Evolutionary conservation across 35 echinoderm and acorn worm genomes (phyloP).

Genomic region (Lytechinus pictus): DNA sequence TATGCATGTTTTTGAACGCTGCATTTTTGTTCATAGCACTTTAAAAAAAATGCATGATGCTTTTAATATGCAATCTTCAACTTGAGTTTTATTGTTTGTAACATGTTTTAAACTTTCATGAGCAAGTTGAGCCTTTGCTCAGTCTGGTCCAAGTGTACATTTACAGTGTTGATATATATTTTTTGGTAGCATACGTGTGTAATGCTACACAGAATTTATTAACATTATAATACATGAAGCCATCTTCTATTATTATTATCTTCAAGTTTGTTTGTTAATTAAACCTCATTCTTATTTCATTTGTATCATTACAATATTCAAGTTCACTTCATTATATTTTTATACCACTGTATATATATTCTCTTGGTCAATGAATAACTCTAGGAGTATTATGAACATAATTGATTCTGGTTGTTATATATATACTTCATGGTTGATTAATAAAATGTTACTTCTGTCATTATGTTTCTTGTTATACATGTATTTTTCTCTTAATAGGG

Average conservation of each 20-base stretch:
- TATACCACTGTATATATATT: neutral
- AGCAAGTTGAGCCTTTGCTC: neutral
- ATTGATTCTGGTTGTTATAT: neutral
- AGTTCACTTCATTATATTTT: no score
- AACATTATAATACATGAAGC: neutral
- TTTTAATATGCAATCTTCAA: neutral
- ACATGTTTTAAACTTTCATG: neutral
- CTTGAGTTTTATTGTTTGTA: neutral
- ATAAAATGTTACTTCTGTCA: neutral
- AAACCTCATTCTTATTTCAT: neutral
- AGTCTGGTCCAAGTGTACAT: neutral
- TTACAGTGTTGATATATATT: neutral
- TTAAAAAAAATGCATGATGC: slow-evolving; percentile 17
- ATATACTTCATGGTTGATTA: neutral
- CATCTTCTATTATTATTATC: neutral
- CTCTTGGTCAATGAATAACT: neutral
- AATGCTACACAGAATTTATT: neutral
- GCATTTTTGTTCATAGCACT: neutral
- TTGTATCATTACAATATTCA: no score
- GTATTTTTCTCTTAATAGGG: neutral
- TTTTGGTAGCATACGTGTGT: neutral
- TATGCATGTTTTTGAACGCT: neutral
- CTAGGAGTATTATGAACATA: neutral
- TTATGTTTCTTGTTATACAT: neutral
- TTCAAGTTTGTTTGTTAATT: neutral